These are phyloP conservation scores for Scaptomyza polygonia DNA, from an alignment of 2,888 invertebrate species.

Conservation along the genomic window DNA sequence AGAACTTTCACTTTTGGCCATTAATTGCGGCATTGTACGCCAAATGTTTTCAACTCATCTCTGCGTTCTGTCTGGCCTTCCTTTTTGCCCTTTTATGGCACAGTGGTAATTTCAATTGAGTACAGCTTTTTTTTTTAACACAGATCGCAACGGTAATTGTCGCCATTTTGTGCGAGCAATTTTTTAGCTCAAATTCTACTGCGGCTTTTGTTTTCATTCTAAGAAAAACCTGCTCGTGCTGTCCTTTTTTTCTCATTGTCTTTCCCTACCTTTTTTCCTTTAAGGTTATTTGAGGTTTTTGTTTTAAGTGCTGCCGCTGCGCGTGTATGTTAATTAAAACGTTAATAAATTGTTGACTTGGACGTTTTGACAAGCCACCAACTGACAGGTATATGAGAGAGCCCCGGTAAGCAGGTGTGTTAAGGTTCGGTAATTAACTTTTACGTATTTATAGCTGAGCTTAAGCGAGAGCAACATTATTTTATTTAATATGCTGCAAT, in stretches of 20 bases:
- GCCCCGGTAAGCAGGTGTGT: conserved; percentile 13
- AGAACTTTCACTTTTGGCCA: conserved; percentile 59
- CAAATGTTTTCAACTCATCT: conserved; percentile 15
- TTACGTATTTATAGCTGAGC: conserved; percentile 14
- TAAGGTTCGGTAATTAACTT: conserved; percentile 29
- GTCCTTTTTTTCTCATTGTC: conserved; percentile 1
- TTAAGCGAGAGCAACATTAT: conserved; percentile 1
- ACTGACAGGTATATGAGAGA: conserved; percentile 16
- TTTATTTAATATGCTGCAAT: not conserved
- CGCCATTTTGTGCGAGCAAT: conserved; percentile 48
- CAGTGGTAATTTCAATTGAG: conserved; percentile 32
- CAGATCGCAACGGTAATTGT: conserved; percentile 65
- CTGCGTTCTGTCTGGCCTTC: not conserved
- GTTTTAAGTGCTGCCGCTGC: conserved; percentile 52
- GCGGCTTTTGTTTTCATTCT: conserved; percentile 44
- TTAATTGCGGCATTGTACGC: conserved; percentile 51
- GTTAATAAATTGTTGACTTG: conserved; percentile 61
- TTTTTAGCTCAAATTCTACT: conserved; percentile 49
- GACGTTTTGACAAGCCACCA: conserved; percentile 43
- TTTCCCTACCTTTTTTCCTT: conserved; percentile 8
- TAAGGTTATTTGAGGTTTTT: conserved; percentile 47
- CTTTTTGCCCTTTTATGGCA: conserved; percentile 19
- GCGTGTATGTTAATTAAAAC: conserved; percentile 65
- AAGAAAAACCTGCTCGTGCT: not conserved
- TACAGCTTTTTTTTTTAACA: conserved; percentile 20